Base-by-base conservation (phyloP, 35 echinoderm and acorn worm species). In the Holothuria glaberrima region DNA sequence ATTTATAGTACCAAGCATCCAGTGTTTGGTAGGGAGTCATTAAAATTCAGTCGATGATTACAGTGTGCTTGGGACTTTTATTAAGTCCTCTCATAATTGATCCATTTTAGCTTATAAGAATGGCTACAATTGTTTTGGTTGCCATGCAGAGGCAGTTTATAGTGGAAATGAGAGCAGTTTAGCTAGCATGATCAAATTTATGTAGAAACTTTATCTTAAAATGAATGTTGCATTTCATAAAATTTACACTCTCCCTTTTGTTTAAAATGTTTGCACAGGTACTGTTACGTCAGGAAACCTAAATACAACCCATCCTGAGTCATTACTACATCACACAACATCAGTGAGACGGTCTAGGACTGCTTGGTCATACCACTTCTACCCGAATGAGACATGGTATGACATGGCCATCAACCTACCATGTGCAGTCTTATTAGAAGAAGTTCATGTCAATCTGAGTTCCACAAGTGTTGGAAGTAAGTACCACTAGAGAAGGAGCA, bases 281-380 rank as follows among this genome's bases (percentile, higher is more conserved):
- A 85, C 84, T 17, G 94, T 99, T 10, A 91, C 88, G 5, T 99
- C 93, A 19, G 94, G 91, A 58, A 99, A 88, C 78, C 91, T 91
- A 22, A 94, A 94, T 5, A 91, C 97, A 58, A 91, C 91, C 24
- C 97, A 94, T 61, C 93, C 97, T 3, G 97, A 99, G 59, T 92
- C 91, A 17, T 70, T 99, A 14, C 63, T 99, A 22, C 97, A 95
- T 54, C 93, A 94, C 25, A 92, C 94, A 20, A 82, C 94, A 0
- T 91, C 97, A 21, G 88, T 95, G 33, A 78, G 97, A 17, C 88
- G 97, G 45, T 91, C 93, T 66, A 82, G 97, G 33, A 88, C 94
- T 68, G 94, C 97, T 45, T 99, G 97, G 97, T 94, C 97, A 12
- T 94, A 99, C 67, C 94, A 94, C 24, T 99, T 99, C 91, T 99